A percentile compares a stretch with the other conserved stretches of the same genome.
Evolutionary conservation across 2,888 invertebrate genomes (phyloP).

Genomic region (Pasiphila rectangulata): DNA sequence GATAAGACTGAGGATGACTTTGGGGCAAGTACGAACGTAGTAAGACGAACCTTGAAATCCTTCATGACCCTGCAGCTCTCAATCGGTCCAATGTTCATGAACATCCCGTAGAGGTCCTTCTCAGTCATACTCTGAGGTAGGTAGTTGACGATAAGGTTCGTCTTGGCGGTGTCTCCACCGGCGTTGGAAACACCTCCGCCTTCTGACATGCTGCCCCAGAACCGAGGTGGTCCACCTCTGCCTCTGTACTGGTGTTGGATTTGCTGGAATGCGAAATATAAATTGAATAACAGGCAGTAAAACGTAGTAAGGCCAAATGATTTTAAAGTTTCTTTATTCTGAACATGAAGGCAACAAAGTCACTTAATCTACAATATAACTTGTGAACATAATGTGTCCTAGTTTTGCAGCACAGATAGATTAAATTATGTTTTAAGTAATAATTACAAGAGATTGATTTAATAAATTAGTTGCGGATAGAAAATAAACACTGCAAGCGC

Average conservation of each 20-base stretch:
- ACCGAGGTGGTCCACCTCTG: slow-evolving; percentile 55
- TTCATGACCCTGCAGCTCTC: slow-evolving; percentile 96
- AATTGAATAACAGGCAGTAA: not conserved
- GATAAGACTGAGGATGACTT: too few relatives aligned
- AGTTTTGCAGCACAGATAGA: too few relatives aligned
- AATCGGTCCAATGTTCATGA: slow-evolving; percentile 92
- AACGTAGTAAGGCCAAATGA: too few relatives aligned
- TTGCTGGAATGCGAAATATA: slow-evolving; percentile 56
- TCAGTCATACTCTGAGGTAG: slow-evolving; percentile 96
- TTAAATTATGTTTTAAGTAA: too few relatives aligned
- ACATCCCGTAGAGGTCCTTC: slow-evolving; percentile 93
- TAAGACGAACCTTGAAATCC: slow-evolving; percentile 85
- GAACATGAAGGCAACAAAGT: too few relatives aligned
- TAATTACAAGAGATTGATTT: too few relatives aligned
- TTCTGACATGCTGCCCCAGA: slow-evolving; percentile 76
- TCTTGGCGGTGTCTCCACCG: slow-evolving; percentile 76
- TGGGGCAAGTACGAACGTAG: too few relatives aligned
- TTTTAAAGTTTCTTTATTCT: too few relatives aligned
- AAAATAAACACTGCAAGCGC: too few relatives aligned
- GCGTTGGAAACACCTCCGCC: slow-evolving; percentile 69
- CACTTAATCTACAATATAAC: too few relatives aligned
- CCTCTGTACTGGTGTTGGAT: slow-evolving; percentile 73
- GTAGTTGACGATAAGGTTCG: slow-evolving; percentile 97
- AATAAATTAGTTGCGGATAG: too few relatives aligned
- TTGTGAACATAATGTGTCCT: too few relatives aligned